phyloP scores from a whole-genome alignment of 2,888 invertebrate species.

The Orgyia antiqua region DNA sequence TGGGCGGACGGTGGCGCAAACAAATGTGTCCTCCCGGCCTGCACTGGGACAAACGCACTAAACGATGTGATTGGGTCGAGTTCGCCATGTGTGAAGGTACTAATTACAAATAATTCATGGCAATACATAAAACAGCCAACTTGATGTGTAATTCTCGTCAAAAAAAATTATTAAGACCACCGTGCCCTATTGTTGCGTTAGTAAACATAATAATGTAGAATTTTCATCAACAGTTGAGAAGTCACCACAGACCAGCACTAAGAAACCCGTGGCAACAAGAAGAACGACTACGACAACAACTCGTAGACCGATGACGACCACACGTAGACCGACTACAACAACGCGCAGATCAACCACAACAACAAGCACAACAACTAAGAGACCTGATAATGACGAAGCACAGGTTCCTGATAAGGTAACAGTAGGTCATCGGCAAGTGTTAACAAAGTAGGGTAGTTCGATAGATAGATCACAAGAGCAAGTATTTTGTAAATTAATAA shows the following conservation, averaged over 20 bases:
- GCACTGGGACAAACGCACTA: constrained; percentile 85
- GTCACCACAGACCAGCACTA: constrained; percentile 20
- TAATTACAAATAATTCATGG: not conserved
- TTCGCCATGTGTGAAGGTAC: constrained; percentile 82
- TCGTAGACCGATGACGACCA: constrained; percentile 24
- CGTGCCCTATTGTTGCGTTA: too few relatives aligned
- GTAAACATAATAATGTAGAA: too few relatives aligned
- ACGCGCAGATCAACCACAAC: constrained; percentile 25
- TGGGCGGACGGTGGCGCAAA: constrained; percentile 82
- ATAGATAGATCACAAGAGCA: too few relatives aligned
- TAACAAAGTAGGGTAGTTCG: not conserved
- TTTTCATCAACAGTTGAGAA: too few relatives aligned
- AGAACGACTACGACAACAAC: constrained; percentile 28
- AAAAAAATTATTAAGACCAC: too few relatives aligned
- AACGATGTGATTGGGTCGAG: constrained; percentile 89
- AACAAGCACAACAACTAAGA: constrained; percentile 40
- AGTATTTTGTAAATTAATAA: too few relatives aligned
- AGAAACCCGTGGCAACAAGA: constrained; percentile 27
- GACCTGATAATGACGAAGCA: constrained; percentile 37
- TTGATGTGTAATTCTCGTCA: too few relatives aligned
- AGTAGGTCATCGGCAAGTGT: not conserved
- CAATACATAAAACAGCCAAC: too few relatives aligned
- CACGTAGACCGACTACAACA: constrained; percentile 23
- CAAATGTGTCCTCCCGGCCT: constrained; percentile 88
- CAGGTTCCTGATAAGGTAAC: constrained; percentile 49